Percentiles rank a stretch among this genome's conserved stretches.
phyloP scores from a whole-genome alignment of 1,140 invertebrate species.

The Amyelois transitella region DNA sequence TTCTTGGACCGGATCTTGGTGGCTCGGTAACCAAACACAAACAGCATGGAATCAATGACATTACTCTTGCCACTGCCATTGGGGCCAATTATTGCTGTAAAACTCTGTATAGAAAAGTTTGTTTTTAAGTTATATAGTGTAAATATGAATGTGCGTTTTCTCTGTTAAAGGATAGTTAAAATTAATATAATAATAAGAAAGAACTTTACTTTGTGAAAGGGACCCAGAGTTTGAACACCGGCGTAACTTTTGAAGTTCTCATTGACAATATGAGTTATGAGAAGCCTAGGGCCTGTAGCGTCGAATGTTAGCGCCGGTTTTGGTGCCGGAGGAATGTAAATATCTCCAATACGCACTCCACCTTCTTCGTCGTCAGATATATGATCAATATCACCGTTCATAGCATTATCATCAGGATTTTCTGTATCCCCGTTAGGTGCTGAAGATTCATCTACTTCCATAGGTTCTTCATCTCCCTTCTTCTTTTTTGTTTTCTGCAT shows the following conservation, averaged over 20 bases:
- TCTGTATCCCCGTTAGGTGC: conserved; percentile 14
- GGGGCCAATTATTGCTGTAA: conserved; percentile 97
- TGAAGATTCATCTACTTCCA: conserved; percentile 51
- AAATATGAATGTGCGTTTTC: neutral
- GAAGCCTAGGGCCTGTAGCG: conserved; percentile 84
- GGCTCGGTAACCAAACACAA: conserved; percentile 98
- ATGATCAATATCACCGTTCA: conserved; percentile 52
- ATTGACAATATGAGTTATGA: conserved; percentile 95
- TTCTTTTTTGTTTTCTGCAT: conserved; percentile 47
- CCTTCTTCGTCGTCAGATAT: conserved; percentile 79
- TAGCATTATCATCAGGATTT: conserved; percentile 18
- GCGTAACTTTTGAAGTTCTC: conserved; percentile 99
- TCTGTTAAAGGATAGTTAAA: neutral
- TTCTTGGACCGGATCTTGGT: conserved; percentile 98
- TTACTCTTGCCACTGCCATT: conserved; percentile 99
- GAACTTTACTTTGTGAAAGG: conserved; percentile 85
- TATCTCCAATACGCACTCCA: conserved; percentile 81
- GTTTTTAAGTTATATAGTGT: no score
- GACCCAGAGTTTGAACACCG: conserved; percentile 84
- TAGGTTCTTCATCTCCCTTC: conserved; percentile 41
- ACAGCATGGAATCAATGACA: conserved; percentile 99
- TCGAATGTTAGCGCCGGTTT: conserved; percentile 81
- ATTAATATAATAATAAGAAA: neutral
- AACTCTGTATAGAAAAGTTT: conserved; percentile 87
- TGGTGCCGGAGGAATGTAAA: conserved; percentile 92